Conservation (phyloP, 1,140 invertebrate species). For the Achatina immaculata region DNA sequence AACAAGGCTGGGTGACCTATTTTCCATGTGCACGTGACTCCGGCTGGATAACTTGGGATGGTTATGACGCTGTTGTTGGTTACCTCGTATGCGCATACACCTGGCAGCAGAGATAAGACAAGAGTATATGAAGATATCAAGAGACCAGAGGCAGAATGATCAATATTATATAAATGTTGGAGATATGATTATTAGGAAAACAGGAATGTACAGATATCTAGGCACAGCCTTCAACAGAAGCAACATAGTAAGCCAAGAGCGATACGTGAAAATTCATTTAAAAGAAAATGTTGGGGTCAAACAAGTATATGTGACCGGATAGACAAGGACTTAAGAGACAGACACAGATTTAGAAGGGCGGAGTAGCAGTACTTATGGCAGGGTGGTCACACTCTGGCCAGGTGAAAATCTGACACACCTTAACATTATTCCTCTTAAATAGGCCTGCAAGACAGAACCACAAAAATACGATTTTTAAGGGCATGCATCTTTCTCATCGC, state of each 20-base stretch:
- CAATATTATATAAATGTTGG: too few species aligned
- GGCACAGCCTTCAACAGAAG: too few species aligned
- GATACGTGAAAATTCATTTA: neutral
- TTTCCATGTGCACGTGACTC: conserved; percentile 10
- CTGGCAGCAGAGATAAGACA: neutral
- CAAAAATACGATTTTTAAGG: too few species aligned
- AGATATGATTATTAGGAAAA: too few species aligned
- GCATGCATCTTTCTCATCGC: too few species aligned
- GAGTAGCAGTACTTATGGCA: neutral
- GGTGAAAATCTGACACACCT: neutral
- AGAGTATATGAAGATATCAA: too few species aligned
- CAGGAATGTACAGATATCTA: too few species aligned
- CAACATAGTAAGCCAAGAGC: neutral
- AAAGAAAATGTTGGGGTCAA: neutral
- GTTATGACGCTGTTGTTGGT: neutral
- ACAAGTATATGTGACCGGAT: neutral
- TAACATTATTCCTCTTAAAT: too few species aligned
- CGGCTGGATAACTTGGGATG: neutral
- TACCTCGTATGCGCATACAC: neutral
- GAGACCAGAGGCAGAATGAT: too few species aligned
- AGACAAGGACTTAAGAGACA: neutral
- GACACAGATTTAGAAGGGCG: neutral
- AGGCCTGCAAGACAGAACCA: too few species aligned
- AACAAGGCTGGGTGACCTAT: neutral
- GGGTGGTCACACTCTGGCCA: neutral